phyloP scores from a whole-genome alignment of 1,140 invertebrate species.

The Hestina assimilis region DNA sequence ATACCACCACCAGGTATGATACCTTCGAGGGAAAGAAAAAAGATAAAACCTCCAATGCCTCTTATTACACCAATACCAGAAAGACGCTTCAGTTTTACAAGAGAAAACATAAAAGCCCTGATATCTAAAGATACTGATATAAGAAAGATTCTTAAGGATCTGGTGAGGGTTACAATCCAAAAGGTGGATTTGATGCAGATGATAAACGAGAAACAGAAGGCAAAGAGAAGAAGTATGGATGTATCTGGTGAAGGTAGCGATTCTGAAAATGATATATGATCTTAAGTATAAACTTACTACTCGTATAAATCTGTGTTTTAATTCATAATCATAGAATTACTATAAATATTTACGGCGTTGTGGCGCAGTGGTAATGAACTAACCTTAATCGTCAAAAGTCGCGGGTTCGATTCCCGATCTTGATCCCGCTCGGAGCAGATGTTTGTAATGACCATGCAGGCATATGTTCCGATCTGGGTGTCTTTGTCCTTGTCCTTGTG shows the following conservation, averaged over 20 bases:
- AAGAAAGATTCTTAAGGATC: conserved; percentile 63
- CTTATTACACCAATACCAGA: conserved; percentile 29
- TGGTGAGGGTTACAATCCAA: conserved; percentile 66
- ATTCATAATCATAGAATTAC: too few species aligned
- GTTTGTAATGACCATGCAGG: too few species aligned
- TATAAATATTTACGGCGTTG: too few species aligned
- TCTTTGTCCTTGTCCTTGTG: too few species aligned
- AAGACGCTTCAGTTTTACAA: conserved; percentile 48
- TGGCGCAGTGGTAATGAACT: too few species aligned
- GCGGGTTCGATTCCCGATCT: too few species aligned
- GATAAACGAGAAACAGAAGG: conserved; percentile 35
- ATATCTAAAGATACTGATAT: conserved; percentile 66
- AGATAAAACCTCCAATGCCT: conserved; percentile 17
- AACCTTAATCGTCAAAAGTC: too few species aligned
- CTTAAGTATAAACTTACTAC: too few species aligned
- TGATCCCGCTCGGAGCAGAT: too few species aligned
- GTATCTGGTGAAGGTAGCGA: conserved; percentile 17
- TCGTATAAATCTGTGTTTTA: too few species aligned
- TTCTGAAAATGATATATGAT: conserved; percentile 31
- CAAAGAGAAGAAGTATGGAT: conserved; percentile 4
- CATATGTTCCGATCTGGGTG: too few species aligned
- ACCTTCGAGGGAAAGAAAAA: conserved; percentile 16
- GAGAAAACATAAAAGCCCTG: conserved; percentile 56
- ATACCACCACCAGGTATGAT: conserved; percentile 7
- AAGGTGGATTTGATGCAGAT: conserved; percentile 59